Evolutionary conservation across 2,888 invertebrate species (phyloP), one percentile per base, ranked within the genome.

Genomic region (Plebejus argus): DNA sequence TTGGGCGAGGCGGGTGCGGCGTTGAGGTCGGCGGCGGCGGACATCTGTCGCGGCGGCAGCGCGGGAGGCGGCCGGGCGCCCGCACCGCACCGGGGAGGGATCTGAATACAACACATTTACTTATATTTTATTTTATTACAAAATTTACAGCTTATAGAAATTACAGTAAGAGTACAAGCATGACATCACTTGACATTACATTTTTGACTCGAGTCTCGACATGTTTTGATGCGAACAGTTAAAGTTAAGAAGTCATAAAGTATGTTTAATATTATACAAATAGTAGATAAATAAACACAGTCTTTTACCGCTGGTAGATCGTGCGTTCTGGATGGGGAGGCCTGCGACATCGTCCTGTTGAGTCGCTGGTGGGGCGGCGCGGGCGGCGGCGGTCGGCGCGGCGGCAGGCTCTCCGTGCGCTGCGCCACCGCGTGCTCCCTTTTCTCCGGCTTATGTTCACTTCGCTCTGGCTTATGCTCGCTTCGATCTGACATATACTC

Each of bases 11-110:
- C 10, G 84, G 84, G 90, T 66, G 79, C 85, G 81, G 83, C 83
- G 81, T 86, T 89, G 81, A 93, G 88, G 81, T 93, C 92, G 0
- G 93, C 92, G 76, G 94, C 91, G 78, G 89, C 94, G 77, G 95
- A 94, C 81, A 90, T 90, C 81, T 95, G 95, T 33, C 95, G 90
- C 79, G 95, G 95, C 20, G 95, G 95, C 77, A 95, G 93, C 76
- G 93, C 93, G 80, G 95, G 94, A 74, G 93, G 91, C 3, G 90
- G 82, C 53, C 87, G 83, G 53, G 78, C 80, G 20, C 80, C 49
- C 23, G 82, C 81, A 8, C 85, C 83, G 66, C 82, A 84, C 0
- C 92, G 89, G 8, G 92, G 93, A 1, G 93, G 93, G 0, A 93
- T 86, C 93, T 93, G 82, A 45, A 33, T 18, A 53, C 53, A 5